Evolutionary conservation across 2,113 vertebrate species (phyloP).

Genomic region (Erythrolamprus reginae): DNA sequence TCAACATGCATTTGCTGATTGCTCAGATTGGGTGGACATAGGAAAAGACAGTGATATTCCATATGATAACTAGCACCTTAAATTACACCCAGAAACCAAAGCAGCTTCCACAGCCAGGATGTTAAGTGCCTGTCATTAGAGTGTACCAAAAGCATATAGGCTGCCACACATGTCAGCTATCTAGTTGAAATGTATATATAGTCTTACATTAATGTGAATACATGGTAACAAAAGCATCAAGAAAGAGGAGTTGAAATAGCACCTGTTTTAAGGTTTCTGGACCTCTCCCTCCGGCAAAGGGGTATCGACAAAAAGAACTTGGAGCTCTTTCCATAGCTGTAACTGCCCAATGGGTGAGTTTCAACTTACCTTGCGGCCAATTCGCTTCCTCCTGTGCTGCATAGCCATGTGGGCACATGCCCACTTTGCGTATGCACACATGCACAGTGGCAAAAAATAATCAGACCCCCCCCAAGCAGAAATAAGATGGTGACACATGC

Average conservation of each 20-base stretch:
- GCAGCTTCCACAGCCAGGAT: not conserved
- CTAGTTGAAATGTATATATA: not conserved
- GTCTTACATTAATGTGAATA: not conserved
- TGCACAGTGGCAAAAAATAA: too few species aligned
- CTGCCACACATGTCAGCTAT: not conserved
- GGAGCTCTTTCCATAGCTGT: not conserved
- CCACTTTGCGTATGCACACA: too few species aligned
- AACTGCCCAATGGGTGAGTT: not conserved
- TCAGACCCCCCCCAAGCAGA: too few species aligned
- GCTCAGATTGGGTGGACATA: not conserved
- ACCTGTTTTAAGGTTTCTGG: not conserved
- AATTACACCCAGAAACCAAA: not conserved
- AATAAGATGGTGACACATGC: too few species aligned
- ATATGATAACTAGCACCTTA: not conserved
- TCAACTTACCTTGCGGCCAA: too few species aligned
- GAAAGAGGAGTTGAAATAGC: not conserved
- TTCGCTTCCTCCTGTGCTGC: too few species aligned
- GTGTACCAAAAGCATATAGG: not conserved
- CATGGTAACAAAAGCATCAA: not conserved
- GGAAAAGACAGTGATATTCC: not conserved
- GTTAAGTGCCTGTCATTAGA: not conserved
- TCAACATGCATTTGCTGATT: not conserved
- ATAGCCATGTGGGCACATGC: too few species aligned
- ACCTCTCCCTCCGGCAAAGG: not conserved
- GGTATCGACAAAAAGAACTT: not conserved